phyloP scores from a whole-genome alignment of 2,797 vertebrate species.

The Echeneis naucrates region DNA sequence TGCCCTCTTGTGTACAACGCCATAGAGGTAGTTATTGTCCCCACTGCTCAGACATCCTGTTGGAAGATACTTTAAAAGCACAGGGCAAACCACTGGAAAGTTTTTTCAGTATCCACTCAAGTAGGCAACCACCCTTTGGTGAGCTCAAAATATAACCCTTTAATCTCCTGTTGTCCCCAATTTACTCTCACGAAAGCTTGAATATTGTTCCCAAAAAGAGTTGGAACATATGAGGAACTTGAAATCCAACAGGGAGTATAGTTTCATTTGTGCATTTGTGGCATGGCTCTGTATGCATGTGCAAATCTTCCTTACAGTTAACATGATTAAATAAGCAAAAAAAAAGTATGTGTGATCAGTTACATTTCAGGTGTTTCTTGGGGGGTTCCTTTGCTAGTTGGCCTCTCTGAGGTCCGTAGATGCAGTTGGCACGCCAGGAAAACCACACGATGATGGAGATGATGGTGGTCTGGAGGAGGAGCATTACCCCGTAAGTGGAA shows the following conservation, averaged over 20 bases:
- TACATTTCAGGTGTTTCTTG: constrained; percentile 63
- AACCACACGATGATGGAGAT: constrained; percentile 82
- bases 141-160: constrained; percentile 49
- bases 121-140: constrained; percentile 38
- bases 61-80: constrained; percentile 44
- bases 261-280: constrained; percentile 33
- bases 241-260: constrained; percentile 3
- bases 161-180: constrained; percentile 41
- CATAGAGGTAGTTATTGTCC: constrained; percentile 54
- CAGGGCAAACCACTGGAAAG: constrained; percentile 20
- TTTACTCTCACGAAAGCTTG: constrained; percentile 22
- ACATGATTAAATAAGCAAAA: neutral
- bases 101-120: constrained; percentile 47
- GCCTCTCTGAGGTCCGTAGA: constrained; percentile 73
- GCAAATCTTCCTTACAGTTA: constrained; percentile 34
- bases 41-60: constrained; percentile 43
- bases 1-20: constrained; percentile 21
- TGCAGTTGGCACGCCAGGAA: constrained; percentile 78
- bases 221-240: constrained; percentile 8
- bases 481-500: constrained; percentile 86
- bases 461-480: constrained; percentile 84
- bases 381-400: constrained; percentile 43
- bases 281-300: constrained; percentile 41
- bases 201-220: neutral
- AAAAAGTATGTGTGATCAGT: constrained; percentile 22